These are phyloP conservation scores for Apotomis capreana DNA, from an alignment of 2,888 invertebrate genomes.

Conservation along the genomic window DNA sequence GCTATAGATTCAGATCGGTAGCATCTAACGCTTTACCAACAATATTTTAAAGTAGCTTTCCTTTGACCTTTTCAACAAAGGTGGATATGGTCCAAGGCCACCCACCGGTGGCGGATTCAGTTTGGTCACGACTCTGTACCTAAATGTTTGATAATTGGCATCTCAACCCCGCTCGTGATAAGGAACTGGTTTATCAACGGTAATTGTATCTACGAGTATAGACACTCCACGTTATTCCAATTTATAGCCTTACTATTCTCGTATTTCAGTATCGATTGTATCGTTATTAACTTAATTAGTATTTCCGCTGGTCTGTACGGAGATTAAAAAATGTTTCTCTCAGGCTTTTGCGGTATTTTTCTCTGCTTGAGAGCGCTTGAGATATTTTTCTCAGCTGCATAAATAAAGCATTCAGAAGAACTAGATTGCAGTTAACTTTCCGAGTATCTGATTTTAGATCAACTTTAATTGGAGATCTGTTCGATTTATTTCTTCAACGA, in stretches of 20 bases:
- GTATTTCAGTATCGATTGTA: slow-evolving; percentile 10
- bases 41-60: slow-evolving; percentile 61
- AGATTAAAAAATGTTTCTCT: not conserved
- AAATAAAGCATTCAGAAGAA: too few species aligned
- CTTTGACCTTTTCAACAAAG: slow-evolving; percentile 76
- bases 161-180: slow-evolving; percentile 51
- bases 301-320: not conserved
- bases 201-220: slow-evolving; percentile 25
- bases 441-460: not conserved
- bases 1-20: slow-evolving; percentile 24
- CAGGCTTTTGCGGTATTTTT: not conserved
- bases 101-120: slow-evolving; percentile 71
- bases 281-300: slow-evolving; percentile 9
- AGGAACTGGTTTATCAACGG: slow-evolving; percentile 43
- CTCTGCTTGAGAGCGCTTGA: too few species aligned
- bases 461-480: not conserved
- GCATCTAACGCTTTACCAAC: slow-evolving; percentile 37
- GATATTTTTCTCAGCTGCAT: too few species aligned
- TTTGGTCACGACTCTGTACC: slow-evolving; percentile 73
- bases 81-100: slow-evolving; percentile 78
- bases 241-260: slow-evolving; percentile 26
- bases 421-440: not conserved
- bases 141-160: slow-evolving; percentile 62
- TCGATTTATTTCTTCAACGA: too few species aligned
- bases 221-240: slow-evolving; percentile 15